Evolutionary conservation across 1,140 invertebrate species (phyloP).

Genomic region (Megalonaias nervosa): DNA sequence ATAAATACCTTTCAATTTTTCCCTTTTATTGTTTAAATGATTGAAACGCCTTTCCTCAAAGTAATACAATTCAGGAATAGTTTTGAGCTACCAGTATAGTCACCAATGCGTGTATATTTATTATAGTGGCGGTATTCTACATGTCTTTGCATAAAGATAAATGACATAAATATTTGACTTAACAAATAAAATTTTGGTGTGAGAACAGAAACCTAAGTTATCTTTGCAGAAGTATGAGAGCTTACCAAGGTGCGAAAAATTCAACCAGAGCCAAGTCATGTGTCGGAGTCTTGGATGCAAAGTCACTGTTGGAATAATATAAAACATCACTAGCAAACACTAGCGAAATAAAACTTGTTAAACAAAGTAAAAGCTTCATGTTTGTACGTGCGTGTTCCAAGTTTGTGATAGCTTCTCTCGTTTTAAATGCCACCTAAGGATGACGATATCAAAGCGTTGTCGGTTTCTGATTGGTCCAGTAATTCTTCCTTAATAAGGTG

Average conservation of each 20-base stretch:
- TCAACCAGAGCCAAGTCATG: constrained; percentile 95
- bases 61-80: no score
- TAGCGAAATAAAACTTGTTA: constrained; percentile 34
- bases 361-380: constrained; percentile 18
- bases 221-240: not conserved
- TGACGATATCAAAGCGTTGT: constrained; percentile 52
- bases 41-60: no score
- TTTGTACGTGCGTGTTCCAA: constrained; percentile 14
- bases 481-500: no score
- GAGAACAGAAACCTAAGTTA: not conserved
- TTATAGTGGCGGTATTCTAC: not conserved
- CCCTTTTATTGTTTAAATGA: no score
- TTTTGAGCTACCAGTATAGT: no score
- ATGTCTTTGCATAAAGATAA: no score
- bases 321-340: constrained; percentile 86
- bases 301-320: constrained; percentile 89
- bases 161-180: not conserved
- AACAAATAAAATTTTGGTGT: not conserved
- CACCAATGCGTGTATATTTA: no score
- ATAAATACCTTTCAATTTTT: no score
- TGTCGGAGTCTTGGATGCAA: constrained; percentile 81
- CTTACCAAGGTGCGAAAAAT: constrained; percentile 98
- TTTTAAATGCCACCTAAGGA: constrained; percentile 10
- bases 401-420: not conserved
- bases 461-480: constrained; percentile 58